These are phyloP conservation scores for Carassius auratus DNA, from an alignment of 2,113 vertebrate genomes.

Conservation along the genomic window DNA sequence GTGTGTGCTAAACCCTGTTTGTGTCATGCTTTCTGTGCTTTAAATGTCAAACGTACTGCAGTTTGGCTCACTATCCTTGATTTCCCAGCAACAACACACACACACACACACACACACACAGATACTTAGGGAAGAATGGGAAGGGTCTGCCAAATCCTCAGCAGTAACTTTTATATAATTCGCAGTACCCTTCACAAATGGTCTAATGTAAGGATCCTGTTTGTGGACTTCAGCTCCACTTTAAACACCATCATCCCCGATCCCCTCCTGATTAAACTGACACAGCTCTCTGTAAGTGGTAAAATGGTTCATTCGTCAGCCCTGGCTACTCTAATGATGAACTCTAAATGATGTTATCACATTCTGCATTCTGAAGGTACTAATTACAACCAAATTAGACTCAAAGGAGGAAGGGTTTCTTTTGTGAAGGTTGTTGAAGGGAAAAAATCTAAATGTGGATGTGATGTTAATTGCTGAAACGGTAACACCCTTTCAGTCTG, in stretches of 20 bases:
- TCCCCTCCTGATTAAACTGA: too few species aligned
- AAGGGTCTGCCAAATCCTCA: too few species aligned
- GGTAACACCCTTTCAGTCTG: not conserved
- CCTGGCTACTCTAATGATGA: not conserved
- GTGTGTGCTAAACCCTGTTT: not conserved
- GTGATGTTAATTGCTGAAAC: constrained; percentile 24
- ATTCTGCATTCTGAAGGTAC: constrained; percentile 5
- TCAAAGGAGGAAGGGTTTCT: constrained; percentile 19
- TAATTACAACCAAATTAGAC: constrained; percentile 9
- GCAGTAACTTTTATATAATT: too few species aligned
- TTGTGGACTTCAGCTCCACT: too few species aligned
- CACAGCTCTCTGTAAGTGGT: too few species aligned
- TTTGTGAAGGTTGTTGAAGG: constrained; percentile 1
- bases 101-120: not conserved
- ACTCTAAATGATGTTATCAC: constrained; percentile 16
- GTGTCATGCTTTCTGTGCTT: not conserved
- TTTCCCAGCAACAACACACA: constrained; percentile 7
- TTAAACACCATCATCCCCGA: too few species aligned
- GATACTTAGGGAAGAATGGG: too few species aligned
- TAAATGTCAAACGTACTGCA: not conserved
- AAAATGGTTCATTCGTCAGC: not conserved
- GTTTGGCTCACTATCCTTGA: not conserved
- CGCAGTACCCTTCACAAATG: too few species aligned
- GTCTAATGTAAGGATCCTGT: too few species aligned
- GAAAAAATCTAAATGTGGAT: constrained; percentile 5